Conservation (phyloP, 2,888 invertebrate species). For the Ischnura elegans region DNA sequence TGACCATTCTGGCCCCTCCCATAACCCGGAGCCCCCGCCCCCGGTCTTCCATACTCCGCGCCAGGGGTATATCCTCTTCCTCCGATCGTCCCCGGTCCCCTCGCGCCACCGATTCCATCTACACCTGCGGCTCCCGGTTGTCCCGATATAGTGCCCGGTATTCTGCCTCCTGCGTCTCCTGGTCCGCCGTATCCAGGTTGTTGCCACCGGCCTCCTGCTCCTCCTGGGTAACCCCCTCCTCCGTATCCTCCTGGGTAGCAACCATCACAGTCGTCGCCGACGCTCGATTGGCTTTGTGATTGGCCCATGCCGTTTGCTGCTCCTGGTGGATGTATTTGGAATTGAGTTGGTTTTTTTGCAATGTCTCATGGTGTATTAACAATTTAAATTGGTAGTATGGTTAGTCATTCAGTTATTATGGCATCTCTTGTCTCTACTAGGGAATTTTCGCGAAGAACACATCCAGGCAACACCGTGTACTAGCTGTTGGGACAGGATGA, state of each 20-base stretch:
- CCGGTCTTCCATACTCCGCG: constrained; percentile 57
- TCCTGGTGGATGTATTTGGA: constrained; percentile 79
- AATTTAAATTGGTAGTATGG: not conserved
- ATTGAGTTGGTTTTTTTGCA: constrained; percentile 26
- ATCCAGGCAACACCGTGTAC: too few species aligned
- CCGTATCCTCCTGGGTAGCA: constrained; percentile 77
- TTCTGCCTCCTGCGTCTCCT: not conserved
- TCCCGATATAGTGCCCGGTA: constrained; percentile 52
- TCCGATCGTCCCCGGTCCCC: constrained; percentile 69
- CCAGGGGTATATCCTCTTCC: constrained; percentile 63
- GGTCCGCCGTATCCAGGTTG: constrained; percentile 58
- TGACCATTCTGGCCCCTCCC: constrained; percentile 39
- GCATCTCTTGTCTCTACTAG: not conserved
- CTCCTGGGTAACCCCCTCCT: constrained; percentile 65
- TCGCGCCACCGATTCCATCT: constrained; percentile 58
- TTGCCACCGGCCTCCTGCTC: constrained; percentile 61
- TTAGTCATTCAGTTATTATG: not conserved
- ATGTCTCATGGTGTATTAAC: not conserved
- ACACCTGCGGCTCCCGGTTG: constrained; percentile 65
- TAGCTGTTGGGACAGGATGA: too few species aligned
- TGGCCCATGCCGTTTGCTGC: constrained; percentile 92
- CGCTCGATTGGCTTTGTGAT: constrained; percentile 91
- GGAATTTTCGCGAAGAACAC: not conserved
- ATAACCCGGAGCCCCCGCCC: constrained; percentile 49
- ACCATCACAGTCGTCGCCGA: constrained; percentile 85